These are phyloP conservation scores for Osmerus mordax DNA, from an alignment of 2,113 vertebrate species.

Conservation along the genomic window DNA sequence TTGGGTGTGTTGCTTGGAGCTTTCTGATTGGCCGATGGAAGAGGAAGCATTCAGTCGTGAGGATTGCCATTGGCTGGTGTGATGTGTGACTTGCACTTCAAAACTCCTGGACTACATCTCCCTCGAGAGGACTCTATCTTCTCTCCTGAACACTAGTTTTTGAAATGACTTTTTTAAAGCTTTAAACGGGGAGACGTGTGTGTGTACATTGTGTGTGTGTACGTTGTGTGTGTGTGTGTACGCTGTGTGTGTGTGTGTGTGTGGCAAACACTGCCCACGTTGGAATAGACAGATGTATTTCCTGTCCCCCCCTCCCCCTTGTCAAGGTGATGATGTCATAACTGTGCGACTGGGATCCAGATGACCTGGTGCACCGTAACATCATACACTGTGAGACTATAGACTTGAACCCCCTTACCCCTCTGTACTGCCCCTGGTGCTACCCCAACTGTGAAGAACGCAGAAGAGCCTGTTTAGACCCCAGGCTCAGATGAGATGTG, in stretches of 20 bases:
- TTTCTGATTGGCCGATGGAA: constrained; percentile 11
- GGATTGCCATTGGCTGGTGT: too few relatives aligned
- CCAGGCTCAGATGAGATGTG: background rate
- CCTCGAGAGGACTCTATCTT: constrained; percentile 35
- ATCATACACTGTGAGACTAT: too few relatives aligned
- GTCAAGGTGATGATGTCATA: background rate
- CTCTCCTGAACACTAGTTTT: constrained; percentile 56
- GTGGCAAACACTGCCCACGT: background rate
- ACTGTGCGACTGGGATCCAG: too few relatives aligned
- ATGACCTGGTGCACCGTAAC: too few relatives aligned
- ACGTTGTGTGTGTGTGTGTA: background rate
- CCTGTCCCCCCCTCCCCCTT: background rate
- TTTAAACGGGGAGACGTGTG: constrained; percentile 58
- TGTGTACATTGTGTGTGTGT: background rate
- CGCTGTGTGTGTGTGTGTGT: background rate
- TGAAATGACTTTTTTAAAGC: constrained; percentile 58
- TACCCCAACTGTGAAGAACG: background rate
- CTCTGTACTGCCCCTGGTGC: background rate
- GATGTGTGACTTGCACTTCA: constrained; percentile 26
- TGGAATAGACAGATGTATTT: background rate
- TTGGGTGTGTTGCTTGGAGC: constrained; percentile 19
- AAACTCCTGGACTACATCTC: constrained; percentile 48
- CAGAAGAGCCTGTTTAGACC: background rate
- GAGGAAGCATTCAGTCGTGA: background rate
- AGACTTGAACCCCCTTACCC: background rate